These are phyloP conservation scores for Chrysemys picta DNA, from an alignment of 2,113 vertebrate species.

Conservation along the genomic window DNA sequence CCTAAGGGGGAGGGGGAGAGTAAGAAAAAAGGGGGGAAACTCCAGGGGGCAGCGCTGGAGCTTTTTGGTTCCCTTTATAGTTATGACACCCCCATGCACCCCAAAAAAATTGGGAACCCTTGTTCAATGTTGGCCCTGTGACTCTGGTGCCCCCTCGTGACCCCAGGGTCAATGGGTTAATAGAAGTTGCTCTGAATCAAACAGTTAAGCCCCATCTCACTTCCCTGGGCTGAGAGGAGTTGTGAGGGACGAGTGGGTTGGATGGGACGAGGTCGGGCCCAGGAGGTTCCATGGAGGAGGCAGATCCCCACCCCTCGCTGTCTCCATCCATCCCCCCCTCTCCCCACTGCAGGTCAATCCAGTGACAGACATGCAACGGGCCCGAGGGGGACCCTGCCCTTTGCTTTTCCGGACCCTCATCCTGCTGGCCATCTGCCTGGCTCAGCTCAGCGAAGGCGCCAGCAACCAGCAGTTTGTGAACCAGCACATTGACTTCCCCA, in stretches of 20 bases:
- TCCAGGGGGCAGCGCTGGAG: too few species aligned
- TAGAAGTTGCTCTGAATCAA: too few species aligned
- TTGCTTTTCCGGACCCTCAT: conserved; percentile 42
- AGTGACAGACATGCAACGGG: background rate
- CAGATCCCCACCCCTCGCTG: fast-evolving
- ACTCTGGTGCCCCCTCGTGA: background rate
- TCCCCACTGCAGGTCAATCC: background rate
- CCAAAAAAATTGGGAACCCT: background rate
- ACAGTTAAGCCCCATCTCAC: background rate
- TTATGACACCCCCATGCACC: too few species aligned
- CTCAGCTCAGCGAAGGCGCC: background rate
- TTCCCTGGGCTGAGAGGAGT: background rate
- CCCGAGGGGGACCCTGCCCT: background rate
- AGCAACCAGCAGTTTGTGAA: conserved; percentile 50
- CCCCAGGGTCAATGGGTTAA: too few species aligned
- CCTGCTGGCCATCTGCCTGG: conserved; percentile 38
- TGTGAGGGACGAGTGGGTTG: background rate
- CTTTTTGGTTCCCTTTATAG: too few species aligned
- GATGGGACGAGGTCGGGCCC: too few species aligned
- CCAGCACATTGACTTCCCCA: conserved; percentile 34
- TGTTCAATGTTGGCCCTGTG: background rate
- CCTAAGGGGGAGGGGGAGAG: too few species aligned
- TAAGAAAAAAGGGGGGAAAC: too few species aligned
- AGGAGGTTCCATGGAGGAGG: too few species aligned
- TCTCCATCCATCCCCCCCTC: background rate